A percentile compares a stretch with the other conserved stretches of the same genome.
These are phyloP conservation scores for Argentina silus DNA, from an alignment of 2,797 vertebrate species.

Conservation along the genomic window DNA sequence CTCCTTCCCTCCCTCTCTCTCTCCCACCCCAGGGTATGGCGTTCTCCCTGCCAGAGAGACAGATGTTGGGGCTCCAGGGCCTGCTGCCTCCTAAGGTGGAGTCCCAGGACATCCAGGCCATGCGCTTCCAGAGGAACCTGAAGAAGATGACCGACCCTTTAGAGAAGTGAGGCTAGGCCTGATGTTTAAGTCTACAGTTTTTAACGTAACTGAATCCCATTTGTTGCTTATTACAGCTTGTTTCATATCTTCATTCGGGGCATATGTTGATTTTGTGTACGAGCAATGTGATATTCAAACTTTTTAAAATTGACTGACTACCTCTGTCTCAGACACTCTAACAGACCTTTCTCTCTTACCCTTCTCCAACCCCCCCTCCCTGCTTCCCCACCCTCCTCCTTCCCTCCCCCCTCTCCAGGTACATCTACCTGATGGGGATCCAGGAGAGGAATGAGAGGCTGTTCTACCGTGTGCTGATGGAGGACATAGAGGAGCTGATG, in stretches of 20 bases:
- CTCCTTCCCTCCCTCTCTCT: conserved; percentile 3
- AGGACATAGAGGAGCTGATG: conserved; percentile 93
- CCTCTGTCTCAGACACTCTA: too few relatives aligned
- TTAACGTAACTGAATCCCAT: too few relatives aligned
- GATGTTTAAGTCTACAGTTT: too few relatives aligned
- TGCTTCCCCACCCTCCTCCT: too few relatives aligned
- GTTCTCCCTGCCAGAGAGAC: conserved; percentile 88
- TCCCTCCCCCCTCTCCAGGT: conserved; percentile 73
- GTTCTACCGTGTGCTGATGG: conserved; percentile 93
- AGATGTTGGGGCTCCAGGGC: conserved; percentile 93
- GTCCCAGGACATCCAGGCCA: conserved; percentile 92
- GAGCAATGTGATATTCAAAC: too few relatives aligned
- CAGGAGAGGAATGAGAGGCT: conserved; percentile 96
- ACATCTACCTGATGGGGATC: conserved; percentile 97
- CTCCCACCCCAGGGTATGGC: conserved; percentile 88
- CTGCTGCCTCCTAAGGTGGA: conserved; percentile 95
- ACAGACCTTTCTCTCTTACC: too few relatives aligned
- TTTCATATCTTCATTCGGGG: too few relatives aligned
- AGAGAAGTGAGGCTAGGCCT: conserved; percentile 82
- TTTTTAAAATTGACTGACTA: too few relatives aligned
- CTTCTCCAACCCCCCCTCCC: not conserved
- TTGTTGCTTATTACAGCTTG: too few relatives aligned
- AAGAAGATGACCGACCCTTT: conserved; percentile 90
- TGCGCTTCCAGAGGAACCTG: conserved; percentile 93
- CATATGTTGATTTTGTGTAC: too few relatives aligned